phyloP scores from a whole-genome alignment of 2,113 vertebrate species.

The Psophia crepitans region DNA sequence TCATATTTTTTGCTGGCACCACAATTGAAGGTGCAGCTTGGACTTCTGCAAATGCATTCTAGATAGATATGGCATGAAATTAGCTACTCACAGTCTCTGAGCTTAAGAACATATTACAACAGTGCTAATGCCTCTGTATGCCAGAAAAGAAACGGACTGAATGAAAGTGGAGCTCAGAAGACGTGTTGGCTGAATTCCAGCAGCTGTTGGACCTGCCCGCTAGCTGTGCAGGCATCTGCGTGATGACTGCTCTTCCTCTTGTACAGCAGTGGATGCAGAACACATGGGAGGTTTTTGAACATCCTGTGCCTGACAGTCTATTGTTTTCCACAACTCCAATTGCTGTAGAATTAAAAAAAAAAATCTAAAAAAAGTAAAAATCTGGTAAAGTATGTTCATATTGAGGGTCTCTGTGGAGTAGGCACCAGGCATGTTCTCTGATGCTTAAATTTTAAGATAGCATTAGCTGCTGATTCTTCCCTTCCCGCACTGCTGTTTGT shows the following conservation, averaged over 20 bases:
- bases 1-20: background rate
- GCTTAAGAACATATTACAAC: background rate
- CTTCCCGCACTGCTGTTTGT: background rate
- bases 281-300: background rate
- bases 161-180: background rate
- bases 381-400: background rate
- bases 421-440: background rate
- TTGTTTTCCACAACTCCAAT: background rate
- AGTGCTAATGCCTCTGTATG: background rate
- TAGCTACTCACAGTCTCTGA: background rate
- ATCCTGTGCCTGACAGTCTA: background rate
- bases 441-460: background rate
- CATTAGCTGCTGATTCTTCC: background rate
- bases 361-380: background rate
- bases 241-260: background rate
- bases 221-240: background rate
- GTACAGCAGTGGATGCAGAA: background rate
- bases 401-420: background rate
- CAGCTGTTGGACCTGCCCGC: background rate
- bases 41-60: background rate
- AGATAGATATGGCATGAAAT: background rate
- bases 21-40: background rate
- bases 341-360: background rate
- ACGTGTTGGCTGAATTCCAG: background rate
- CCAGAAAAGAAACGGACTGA: background rate